Conservation (phyloP, 1,140 invertebrate species). For the Nebria ingens region DNA sequence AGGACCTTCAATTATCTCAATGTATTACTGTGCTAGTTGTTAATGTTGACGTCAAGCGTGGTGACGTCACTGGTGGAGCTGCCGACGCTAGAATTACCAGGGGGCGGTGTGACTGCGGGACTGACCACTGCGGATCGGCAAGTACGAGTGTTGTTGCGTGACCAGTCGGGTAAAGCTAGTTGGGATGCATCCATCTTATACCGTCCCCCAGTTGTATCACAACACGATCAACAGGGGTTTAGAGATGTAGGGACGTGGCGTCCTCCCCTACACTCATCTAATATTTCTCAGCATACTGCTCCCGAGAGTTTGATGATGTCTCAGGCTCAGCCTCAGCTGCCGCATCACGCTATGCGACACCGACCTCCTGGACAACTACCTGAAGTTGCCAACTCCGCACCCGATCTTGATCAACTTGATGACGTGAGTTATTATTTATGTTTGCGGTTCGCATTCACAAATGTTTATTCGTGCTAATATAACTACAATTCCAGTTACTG, state of each 20-base stretch:
- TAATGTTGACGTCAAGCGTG: slow-evolving; percentile 74
- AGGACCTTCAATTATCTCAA: neutral
- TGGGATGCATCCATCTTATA: slow-evolving; percentile 92
- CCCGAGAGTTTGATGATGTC: slow-evolving; percentile 33
- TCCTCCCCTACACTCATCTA: neutral
- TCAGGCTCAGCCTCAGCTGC: slow-evolving; percentile 35
- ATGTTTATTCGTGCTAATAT: neutral
- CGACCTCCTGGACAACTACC: slow-evolving; percentile 65
- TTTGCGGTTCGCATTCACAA: neutral
- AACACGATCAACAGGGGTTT: too few relatives aligned
- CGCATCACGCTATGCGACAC: slow-evolving; percentile 57
- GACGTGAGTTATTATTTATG: slow-evolving; percentile 55
- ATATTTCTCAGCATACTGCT: neutral
- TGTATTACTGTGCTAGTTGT: slow-evolving; percentile 63
- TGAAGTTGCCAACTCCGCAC: slow-evolving; percentile 67
- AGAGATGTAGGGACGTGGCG: too few relatives aligned
- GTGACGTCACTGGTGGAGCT: slow-evolving; percentile 87
- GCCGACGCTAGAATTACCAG: slow-evolving; percentile 72
- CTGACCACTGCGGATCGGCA: slow-evolving; percentile 51
- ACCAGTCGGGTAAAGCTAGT: slow-evolving; percentile 91
- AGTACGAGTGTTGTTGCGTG: slow-evolving; percentile 80
- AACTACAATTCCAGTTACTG: slow-evolving; percentile 58
- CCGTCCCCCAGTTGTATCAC: slow-evolving; percentile 43
- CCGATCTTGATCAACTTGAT: slow-evolving; percentile 86
- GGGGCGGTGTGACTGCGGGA: slow-evolving; percentile 71